Evolutionary conservation across 1,140 invertebrate genomes (phyloP).

Genomic region (Plectrocnemia conspersa): DNA sequence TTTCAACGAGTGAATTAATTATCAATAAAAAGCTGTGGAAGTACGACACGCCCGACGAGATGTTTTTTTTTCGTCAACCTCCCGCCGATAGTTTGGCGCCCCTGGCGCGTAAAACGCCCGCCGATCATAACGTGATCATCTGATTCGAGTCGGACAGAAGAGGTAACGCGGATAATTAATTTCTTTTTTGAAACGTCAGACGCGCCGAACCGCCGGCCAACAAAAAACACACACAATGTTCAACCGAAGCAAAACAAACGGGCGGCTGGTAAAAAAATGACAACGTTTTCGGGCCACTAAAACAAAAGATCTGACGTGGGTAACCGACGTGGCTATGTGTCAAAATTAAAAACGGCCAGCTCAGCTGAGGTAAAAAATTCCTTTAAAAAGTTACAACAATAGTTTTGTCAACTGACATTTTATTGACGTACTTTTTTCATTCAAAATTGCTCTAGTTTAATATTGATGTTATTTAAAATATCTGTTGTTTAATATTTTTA

Average conservation of each 20-base stretch:
- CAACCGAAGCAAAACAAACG: conserved; percentile 13
- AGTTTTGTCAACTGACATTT: too few relatives aligned
- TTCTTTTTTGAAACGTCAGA: conserved; percentile 25
- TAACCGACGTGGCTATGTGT: conserved; percentile 22
- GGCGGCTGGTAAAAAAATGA: conserved; percentile 17
- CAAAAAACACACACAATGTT: conserved; percentile 5
- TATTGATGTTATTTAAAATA: too few relatives aligned
- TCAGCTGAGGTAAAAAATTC: too few relatives aligned
- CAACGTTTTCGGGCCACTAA: conserved; percentile 20
- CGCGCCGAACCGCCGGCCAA: conserved; percentile 11
- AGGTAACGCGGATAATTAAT: conserved; percentile 18
- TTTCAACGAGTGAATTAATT: not conserved
- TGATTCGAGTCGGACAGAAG: conserved; percentile 16
- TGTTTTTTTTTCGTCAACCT: too few relatives aligned
- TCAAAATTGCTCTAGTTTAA: too few relatives aligned
- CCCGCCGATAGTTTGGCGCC: not conserved
- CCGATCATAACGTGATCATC: conserved; percentile 18
- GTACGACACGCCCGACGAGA: too few relatives aligned
- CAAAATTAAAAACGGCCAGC: conserved; percentile 19
- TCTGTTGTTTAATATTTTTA: too few relatives aligned
- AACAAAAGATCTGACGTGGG: conserved; percentile 24
- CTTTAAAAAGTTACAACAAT: too few relatives aligned
- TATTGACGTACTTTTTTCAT: too few relatives aligned
- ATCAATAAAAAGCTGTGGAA: not conserved
- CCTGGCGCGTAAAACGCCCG: not conserved